Evolutionary conservation across 2,888 invertebrate genomes (phyloP).

Genomic region (Drosophila anomalata): DNA sequence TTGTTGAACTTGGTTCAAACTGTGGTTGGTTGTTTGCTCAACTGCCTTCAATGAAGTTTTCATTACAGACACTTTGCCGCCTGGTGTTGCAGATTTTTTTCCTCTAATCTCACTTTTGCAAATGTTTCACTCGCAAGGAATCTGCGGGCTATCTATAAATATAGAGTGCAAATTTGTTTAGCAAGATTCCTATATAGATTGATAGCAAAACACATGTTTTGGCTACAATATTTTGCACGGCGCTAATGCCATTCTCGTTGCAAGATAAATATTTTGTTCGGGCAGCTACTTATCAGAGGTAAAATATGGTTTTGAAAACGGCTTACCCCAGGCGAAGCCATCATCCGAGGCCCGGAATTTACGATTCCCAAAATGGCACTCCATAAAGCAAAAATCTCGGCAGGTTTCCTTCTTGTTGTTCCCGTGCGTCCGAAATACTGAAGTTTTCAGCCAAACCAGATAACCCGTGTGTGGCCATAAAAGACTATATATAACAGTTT

Average conservation of each 20-base stretch:
- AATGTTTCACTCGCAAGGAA: background rate
- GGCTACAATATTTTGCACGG: too few species aligned
- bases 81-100: constrained; percentile 1
- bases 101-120: background rate
- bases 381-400: constrained; percentile 37
- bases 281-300: constrained; percentile 34
- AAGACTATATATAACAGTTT: constrained; percentile 21
- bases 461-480: constrained; percentile 19
- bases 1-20: constrained; percentile 37
- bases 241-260: background rate
- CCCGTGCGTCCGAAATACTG: background rate
- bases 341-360: constrained; percentile 30
- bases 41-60: constrained; percentile 52
- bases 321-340: background rate
- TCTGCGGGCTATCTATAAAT: background rate
- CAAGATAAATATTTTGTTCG: constrained; percentile 13
- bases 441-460: constrained; percentile 7
- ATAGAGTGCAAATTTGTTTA: background rate
- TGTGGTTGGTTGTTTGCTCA: constrained; percentile 58
- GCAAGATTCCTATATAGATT: background rate
- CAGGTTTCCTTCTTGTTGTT: constrained; percentile 5
- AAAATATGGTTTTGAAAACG: constrained; percentile 4
- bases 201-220: background rate
- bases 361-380: constrained; percentile 19
- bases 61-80: constrained; percentile 47